These are phyloP conservation scores for Aphidius colemani DNA, from an alignment of 2,888 invertebrate genomes.

Conservation along the genomic window DNA sequence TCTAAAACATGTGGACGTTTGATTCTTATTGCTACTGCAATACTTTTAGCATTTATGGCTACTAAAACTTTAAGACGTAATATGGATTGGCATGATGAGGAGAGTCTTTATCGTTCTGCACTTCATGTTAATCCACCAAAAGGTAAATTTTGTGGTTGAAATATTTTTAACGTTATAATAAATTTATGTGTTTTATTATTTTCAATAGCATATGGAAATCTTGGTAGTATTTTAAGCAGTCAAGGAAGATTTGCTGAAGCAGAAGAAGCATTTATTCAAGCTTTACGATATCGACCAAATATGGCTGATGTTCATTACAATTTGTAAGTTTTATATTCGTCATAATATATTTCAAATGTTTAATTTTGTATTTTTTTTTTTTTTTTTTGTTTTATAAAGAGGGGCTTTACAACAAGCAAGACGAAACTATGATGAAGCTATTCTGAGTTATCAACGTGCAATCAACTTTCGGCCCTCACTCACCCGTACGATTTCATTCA, in stretches of 20 bases:
- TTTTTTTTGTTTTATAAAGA: constrained; percentile 61
- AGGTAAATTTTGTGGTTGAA: constrained; percentile 67
- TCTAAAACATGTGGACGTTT: constrained; percentile 55
- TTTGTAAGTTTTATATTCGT: constrained; percentile 75
- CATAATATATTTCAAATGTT: constrained; percentile 7
- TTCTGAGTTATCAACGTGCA: constrained; percentile 88
- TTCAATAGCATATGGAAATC: constrained; percentile 88
- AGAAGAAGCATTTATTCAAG: constrained; percentile 88
- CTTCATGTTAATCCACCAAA: constrained; percentile 95
- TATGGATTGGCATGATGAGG: constrained; percentile 91
- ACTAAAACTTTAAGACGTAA: constrained; percentile 82
- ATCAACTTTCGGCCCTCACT: constrained; percentile 91
- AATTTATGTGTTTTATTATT: constrained; percentile 2
- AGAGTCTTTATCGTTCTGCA: constrained; percentile 89
- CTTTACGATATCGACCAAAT: constrained; percentile 88
- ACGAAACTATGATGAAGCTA: constrained; percentile 84
- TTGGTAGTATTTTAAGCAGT: constrained; percentile 92
- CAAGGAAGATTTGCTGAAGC: constrained; percentile 88
- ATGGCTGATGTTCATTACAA: constrained; percentile 99
- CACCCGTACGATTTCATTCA: constrained; percentile 73
- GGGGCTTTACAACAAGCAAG: constrained; percentile 90
- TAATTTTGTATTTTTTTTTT: constrained; percentile 14
- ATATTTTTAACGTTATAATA: no score
- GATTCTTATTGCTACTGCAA: constrained; percentile 60
- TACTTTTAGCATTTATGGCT: constrained; percentile 71